Evolutionary conservation across 2,888 invertebrate species (phyloP).

Genomic region (Scelioninae gen. 2): DNA sequence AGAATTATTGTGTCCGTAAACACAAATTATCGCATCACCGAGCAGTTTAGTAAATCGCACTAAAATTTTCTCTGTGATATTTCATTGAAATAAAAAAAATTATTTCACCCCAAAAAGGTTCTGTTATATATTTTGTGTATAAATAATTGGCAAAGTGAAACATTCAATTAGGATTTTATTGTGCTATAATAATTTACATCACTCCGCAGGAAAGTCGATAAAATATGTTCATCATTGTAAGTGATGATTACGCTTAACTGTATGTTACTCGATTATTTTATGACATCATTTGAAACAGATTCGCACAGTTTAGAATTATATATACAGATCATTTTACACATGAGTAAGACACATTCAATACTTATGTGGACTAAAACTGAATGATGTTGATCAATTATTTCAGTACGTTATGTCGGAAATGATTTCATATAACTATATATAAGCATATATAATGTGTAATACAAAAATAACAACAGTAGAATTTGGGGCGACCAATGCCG

Average conservation of each 20-base stretch:
- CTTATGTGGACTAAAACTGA: constrained; percentile 1
- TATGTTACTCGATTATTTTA: not conserved
- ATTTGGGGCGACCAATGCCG: constrained; percentile 9
- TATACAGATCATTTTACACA: constrained; percentile 34
- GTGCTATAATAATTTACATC: constrained; percentile 37
- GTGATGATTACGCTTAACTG: constrained; percentile 1
- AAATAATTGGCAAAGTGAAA: no score
- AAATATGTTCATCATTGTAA: constrained; percentile 26
- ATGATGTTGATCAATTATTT: not conserved
- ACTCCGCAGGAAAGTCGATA: constrained; percentile 28
- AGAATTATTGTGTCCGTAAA: no score
- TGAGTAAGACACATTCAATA: constrained; percentile 22
- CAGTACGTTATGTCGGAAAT: constrained; percentile 2
- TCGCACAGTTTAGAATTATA: constrained; percentile 11
- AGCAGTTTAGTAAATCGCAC: no score
- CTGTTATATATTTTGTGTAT: no score
- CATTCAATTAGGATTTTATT: constrained; percentile 38
- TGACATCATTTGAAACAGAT: constrained; percentile 10
- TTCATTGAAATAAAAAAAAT: no score
- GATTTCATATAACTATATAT: constrained; percentile 21
- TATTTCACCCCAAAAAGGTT: no score
- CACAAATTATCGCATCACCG: no score
- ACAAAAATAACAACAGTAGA: constrained; percentile 26
- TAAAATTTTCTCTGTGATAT: no score
- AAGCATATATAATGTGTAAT: constrained; percentile 12